Percentiles rank a stretch among this genome's conserved stretches.
Evolutionary conservation across 2,888 invertebrate genomes (phyloP).

Genomic region (Apamea monoglypha): DNA sequence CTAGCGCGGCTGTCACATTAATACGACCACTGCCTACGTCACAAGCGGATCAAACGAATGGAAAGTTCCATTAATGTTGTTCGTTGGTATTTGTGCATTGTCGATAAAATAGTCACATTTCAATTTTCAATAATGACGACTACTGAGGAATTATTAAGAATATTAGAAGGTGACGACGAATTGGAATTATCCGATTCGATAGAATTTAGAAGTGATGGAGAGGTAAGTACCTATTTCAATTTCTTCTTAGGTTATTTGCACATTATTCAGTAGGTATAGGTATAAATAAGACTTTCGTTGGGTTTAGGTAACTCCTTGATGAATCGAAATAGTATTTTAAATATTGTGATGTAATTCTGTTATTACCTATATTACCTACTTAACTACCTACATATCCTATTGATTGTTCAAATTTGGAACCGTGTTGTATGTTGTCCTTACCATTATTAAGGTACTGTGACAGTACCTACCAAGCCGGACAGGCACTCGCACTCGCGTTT

Average conservation of each 20-base stretch:
- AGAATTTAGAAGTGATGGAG: slow-evolving; percentile 41
- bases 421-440: no score
- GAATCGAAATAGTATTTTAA: slow-evolving; percentile 46
- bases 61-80: slow-evolving; percentile 47
- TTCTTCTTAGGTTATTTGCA: slow-evolving; percentile 33
- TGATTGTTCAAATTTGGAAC: slow-evolving; percentile 14
- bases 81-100: slow-evolving; percentile 42
- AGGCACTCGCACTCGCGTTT: no score
- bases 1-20: slow-evolving; percentile 45
- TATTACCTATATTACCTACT: slow-evolving; percentile 29
- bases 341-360: slow-evolving; percentile 39
- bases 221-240: slow-evolving; percentile 40
- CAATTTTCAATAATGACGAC: slow-evolving; percentile 37
- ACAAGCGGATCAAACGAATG: slow-evolving; percentile 43
- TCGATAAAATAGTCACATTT: slow-evolving; percentile 41
- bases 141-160: slow-evolving; percentile 42
- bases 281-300: slow-evolving; percentile 36
- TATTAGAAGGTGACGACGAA: slow-evolving; percentile 36
- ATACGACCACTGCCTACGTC: slow-evolving; percentile 45
- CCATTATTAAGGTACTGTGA: no score
- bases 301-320: slow-evolving; percentile 44
- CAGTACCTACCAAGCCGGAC: no score
- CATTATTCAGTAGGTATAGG: slow-evolving; percentile 34
- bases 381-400: slow-evolving; percentile 24
- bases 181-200: slow-evolving; percentile 21